These are phyloP conservation scores for Aphis gossypii DNA, from an alignment of 1,140 invertebrate species.

Conservation along the genomic window DNA sequence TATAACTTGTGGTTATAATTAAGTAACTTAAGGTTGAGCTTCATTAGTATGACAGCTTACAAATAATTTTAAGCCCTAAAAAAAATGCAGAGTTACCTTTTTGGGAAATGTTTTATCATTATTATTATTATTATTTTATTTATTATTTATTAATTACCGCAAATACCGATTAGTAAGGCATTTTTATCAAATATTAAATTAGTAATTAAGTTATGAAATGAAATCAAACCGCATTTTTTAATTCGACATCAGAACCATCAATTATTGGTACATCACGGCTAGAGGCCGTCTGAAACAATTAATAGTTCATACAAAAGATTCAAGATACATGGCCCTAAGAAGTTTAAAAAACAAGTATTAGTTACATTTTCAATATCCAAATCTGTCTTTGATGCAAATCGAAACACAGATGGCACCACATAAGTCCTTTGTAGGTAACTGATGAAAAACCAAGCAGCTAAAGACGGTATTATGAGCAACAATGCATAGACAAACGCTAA, in stretches of 20 bases:
- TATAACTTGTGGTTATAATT: too few relatives aligned
- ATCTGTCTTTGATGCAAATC: conserved; percentile 52
- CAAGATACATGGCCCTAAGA: neutral
- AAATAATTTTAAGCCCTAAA: neutral
- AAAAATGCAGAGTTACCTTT: neutral
- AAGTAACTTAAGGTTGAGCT: too few relatives aligned
- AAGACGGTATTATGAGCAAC: conserved; percentile 38
- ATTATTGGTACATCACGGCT: conserved; percentile 8
- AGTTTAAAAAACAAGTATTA: neutral
- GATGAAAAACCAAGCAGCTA: conserved; percentile 48
- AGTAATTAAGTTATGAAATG: conserved; percentile 3
- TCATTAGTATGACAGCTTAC: neutral
- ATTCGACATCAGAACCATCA: conserved; percentile 54
- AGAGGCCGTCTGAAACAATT: conserved; percentile 47
- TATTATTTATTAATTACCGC: neutral
- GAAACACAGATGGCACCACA: conserved; percentile 54
- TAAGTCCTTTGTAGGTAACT: conserved; percentile 38
- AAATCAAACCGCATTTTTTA: conserved; percentile 45
- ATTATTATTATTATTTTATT: neutral
- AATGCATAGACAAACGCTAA: conserved; percentile 46
- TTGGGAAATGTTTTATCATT: neutral
- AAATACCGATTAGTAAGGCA: neutral
- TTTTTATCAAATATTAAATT: neutral
- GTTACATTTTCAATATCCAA: conserved; percentile 56
- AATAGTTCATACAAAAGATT: conserved; percentile 32